Percentiles rank a stretch among this genome's conserved stretches.
Evolutionary conservation across 2,797 vertebrate species (phyloP).

Genomic region (Selene dorsalis): DNA sequence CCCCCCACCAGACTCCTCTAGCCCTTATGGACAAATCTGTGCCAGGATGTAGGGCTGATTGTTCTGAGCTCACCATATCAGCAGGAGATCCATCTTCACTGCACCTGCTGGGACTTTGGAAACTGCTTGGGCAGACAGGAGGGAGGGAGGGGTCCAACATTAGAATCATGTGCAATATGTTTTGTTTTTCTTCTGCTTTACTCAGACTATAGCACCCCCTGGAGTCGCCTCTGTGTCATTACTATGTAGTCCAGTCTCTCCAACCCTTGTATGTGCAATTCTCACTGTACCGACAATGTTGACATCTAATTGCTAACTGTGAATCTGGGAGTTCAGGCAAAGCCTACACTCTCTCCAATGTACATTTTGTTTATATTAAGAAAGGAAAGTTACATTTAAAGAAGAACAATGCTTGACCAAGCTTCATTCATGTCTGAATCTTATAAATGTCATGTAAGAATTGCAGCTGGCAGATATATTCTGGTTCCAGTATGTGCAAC

Average conservation of each 20-base stretch:
- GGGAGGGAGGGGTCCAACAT: slow-evolving; percentile 43
- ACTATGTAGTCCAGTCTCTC: slow-evolving; percentile 47
- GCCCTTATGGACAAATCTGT: slow-evolving; percentile 37
- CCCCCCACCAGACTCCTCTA: slow-evolving; percentile 38
- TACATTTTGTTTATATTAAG: slow-evolving; percentile 83
- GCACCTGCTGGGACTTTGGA: slow-evolving; percentile 58
- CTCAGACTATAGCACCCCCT: slow-evolving; percentile 73
- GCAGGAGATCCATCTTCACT: slow-evolving; percentile 54
- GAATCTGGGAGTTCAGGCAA: slow-evolving; percentile 76
- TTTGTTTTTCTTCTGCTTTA: slow-evolving; percentile 60
- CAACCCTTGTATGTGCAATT: slow-evolving; percentile 59
- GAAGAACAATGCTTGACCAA: slow-evolving; percentile 61
- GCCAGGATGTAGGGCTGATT: slow-evolving; percentile 41
- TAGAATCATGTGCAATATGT: slow-evolving; percentile 78
- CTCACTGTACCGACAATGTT: slow-evolving; percentile 76
- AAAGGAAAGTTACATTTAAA: slow-evolving; percentile 66
- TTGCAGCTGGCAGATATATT: slow-evolving; percentile 61
- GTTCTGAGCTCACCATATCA: slow-evolving; percentile 47
- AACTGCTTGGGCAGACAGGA: slow-evolving; percentile 31
- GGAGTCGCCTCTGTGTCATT: slow-evolving; percentile 64
- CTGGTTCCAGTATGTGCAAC: slow-evolving; percentile 60
- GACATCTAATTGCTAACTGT: slow-evolving; percentile 83
- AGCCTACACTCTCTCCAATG: slow-evolving; percentile 71
- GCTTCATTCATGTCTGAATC: slow-evolving; percentile 64
- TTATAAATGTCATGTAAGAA: slow-evolving; percentile 56